Base-by-base conservation (phyloP, 2,113 vertebrate species). In the Formicarius rufipectus region DNA sequence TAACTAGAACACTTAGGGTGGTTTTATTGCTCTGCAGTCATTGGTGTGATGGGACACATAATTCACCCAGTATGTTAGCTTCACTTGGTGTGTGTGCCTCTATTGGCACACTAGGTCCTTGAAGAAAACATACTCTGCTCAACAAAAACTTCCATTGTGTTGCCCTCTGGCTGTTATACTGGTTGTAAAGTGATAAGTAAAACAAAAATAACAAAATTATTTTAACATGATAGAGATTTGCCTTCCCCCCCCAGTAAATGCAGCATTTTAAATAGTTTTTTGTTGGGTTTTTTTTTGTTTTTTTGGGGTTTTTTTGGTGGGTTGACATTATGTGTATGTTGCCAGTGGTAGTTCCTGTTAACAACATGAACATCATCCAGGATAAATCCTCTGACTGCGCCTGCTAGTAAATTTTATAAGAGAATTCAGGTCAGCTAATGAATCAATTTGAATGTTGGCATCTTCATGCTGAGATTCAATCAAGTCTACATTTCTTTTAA, bases 21-120 rank as follows among this genome's bases (percentile, higher is more conserved):
- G 68, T 97, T 97, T 96, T 97, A 93, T 95, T 83, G 95, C 89
- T 97, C 95, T 95, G 78, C 44, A 95, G 90, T 96, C 72, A 89
- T 93, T 96, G 95, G 88, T 95, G 93, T 97, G 97, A 95, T 82
- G 93, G 79, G 96, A 96, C 96, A 93, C 95, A 97, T 97, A 97
- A 97, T 96, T 97, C 97, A 97, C 96, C 93, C 96, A 97, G 96
- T 96, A 89, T 96, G 96, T 88, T 96, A 94, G 71, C 89, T 87
- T 86, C 87, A 90, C 94, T 93, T 69, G 81, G 72, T 84, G 72
- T 80, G 78, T 82, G 87, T 91, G 89, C 94, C 87, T 94, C 90
- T 85, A 10, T 64, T 75, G 85, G 86, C 81, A 89, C 69, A 60
- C 75, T 6, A 18, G 87, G 42, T 84, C 86, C 87, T 84, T 73